Conservation (phyloP, 1,140 invertebrate genomes). For the Brachystomella parvula region DNA sequence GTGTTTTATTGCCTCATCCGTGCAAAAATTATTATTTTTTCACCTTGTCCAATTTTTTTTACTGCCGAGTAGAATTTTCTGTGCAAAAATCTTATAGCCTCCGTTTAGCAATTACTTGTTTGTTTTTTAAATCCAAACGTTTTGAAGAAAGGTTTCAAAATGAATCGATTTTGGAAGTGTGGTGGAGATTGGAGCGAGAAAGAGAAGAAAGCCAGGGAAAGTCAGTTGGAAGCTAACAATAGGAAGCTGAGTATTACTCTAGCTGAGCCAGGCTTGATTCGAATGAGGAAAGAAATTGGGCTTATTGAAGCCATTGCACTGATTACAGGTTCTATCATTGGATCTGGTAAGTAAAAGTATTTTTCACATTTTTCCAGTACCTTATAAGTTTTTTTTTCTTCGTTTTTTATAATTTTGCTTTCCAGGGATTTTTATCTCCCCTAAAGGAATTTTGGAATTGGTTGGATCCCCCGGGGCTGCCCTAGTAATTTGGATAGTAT, state of each 20-base stretch:
- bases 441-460: constrained; percentile 49
- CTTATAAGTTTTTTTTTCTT: not conserved
- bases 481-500: constrained; percentile 49
- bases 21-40: no score
- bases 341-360: constrained; percentile 55
- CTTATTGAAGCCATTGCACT: constrained; percentile 82
- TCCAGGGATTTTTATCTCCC: constrained; percentile 52
- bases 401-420: not conserved
- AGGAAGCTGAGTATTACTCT: not conserved
- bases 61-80: no score
- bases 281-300: constrained; percentile 73
- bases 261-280: constrained; percentile 16
- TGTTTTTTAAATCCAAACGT: no score
- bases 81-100: no score
- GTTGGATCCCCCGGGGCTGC: constrained; percentile 49
- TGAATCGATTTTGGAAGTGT: no score
- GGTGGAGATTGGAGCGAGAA: no score
- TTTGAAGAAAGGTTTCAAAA: no score
- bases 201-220: no score
- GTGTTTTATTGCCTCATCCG: no score
- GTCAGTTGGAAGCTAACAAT: not conserved
- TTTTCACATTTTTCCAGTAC: not conserved
- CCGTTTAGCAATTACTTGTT: no score
- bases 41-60: no score
- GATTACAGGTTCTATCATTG: constrained; percentile 85